Base-by-base conservation (phyloP, 2,888 invertebrate species). In the Chrysotoxum bicinctum region DNA sequence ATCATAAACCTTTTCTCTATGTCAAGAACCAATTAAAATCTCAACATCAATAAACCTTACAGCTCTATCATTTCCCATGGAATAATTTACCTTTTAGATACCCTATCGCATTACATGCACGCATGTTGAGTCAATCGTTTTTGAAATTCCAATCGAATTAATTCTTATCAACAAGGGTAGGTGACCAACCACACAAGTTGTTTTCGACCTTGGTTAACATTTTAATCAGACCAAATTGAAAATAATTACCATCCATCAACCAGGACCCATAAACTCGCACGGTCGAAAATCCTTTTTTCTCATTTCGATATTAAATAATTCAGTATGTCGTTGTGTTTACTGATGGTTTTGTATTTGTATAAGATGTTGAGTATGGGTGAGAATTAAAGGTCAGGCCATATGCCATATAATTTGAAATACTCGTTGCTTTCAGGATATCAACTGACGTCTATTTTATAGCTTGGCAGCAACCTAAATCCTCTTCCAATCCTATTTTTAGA, bases 31-130 rank as follows among this genome's bases (percentile, higher is more conserved):
- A 58, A 58, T 58, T 58, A 58, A 37, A 35, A 37, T 37, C 19
- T 37, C 6, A 58, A 58, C 14, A 58, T 26, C 35, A 40, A 40
- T n/a, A 40, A 58, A 23, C 16, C 23, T 26, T 26, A 60, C 60
- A 40, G 23, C 40, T 40, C 37, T 40, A 40, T 60, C 64, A 12
- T 3, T 30, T 64, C 64, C 45, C 64, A 64, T 16, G 6, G 32
- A 16, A 64, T 30, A 64, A 45, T 45, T 32, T 32, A 54, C 10
- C 16, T 19, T 30, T 32, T 56, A 19, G 58, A 37, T 37, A 58
- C 3, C 16, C 21, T 58, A 58, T 58, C 58, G n/a, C 21, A 21
- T 37, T 58, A 37, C 35, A 58, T 21, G 35, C 35, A 37, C 35
- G 58, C 35, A 58, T 21, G 32, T 35, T 3, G 21, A 37, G 14